A percentile compares a stretch with the other conserved stretches of the same genome.
These are phyloP conservation scores for Planiliza haematocheilus DNA, from an alignment of 2,113 vertebrate genomes.

Conservation along the genomic window DNA sequence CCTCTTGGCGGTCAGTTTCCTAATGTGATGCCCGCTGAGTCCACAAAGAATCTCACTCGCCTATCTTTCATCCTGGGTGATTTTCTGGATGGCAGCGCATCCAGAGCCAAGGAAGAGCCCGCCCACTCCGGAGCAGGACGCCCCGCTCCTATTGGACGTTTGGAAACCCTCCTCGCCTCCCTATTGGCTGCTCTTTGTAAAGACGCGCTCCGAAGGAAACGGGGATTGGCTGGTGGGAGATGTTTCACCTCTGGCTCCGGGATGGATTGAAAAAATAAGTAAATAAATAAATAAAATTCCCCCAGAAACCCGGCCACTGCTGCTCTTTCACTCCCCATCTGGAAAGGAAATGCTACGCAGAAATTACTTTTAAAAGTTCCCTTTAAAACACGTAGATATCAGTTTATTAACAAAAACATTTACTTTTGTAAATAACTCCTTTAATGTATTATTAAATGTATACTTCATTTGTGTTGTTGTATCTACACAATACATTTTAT, in stretches of 20 bases:
- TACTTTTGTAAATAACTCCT: too few species aligned
- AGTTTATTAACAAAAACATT: too few species aligned
- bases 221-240: conserved; percentile 52
- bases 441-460: too few species aligned
- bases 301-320: not conserved
- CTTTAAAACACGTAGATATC: not conserved
- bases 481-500: too few species aligned
- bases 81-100: conserved; percentile 35
- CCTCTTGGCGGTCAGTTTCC: conserved; percentile 19
- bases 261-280: not conserved
- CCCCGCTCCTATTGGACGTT: conserved; percentile 72
- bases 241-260: conserved; percentile 51
- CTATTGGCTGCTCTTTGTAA: conserved; percentile 59
- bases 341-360: too few species aligned
- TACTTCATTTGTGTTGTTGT: too few species aligned
- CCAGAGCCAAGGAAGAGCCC: conserved; percentile 23
- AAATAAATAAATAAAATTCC: too few species aligned
- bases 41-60: not conserved
- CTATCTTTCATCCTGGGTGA: conserved; percentile 33
- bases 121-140: conserved; percentile 19
- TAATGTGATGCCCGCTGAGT: conserved; percentile 3
- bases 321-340: not conserved
- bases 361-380: too few species aligned
- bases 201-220: conserved; percentile 19
- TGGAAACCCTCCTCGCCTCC: not conserved